These are phyloP conservation scores for Trimorus sp. DNA, from an alignment of 2,888 invertebrate species.

Conservation along the genomic window DNA sequence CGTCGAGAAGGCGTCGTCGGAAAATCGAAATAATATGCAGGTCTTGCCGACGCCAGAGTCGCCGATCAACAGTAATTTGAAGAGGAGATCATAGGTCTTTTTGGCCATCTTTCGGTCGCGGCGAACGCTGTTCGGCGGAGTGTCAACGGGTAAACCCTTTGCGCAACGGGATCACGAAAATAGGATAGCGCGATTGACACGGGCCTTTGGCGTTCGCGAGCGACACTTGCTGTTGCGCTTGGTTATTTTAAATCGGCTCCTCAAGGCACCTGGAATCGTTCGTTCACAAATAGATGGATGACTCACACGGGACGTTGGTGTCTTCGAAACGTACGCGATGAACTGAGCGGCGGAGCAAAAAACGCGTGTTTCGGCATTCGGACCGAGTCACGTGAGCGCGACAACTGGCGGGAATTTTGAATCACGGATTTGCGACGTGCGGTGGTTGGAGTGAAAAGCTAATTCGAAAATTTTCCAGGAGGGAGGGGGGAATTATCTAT, in stretches of 20 bases:
- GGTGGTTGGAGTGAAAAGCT: constrained; percentile 77
- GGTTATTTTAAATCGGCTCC: constrained; percentile 32
- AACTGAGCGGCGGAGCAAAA: not conserved
- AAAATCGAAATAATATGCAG: constrained; percentile 96
- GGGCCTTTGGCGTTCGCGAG: constrained; percentile 3
- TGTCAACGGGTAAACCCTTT: constrained; percentile 25
- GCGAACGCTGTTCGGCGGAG: not conserved
- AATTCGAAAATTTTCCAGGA: no score
- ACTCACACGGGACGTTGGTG: constrained; percentile 30
- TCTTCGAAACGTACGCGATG: constrained; percentile 8
- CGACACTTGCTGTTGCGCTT: constrained; percentile 20
- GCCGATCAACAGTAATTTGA: constrained; percentile 95
- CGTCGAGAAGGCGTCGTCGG: constrained; percentile 96
- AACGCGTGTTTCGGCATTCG: not conserved
- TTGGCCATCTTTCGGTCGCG: constrained; percentile 88
- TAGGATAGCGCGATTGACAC: constrained; percentile 4
- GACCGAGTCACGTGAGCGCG: no score
- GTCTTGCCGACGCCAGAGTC: constrained; percentile 98
- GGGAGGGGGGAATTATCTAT: no score
- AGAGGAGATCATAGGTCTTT: constrained; percentile 96
- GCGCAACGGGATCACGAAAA: constrained; percentile 12
- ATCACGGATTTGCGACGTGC: no score
- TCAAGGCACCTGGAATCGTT: constrained; percentile 8
- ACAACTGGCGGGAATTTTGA: no score
- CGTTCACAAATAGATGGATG: constrained; percentile 45